phyloP scores from a whole-genome alignment of 2,797 vertebrate genomes.

The Huso huso region DNA sequence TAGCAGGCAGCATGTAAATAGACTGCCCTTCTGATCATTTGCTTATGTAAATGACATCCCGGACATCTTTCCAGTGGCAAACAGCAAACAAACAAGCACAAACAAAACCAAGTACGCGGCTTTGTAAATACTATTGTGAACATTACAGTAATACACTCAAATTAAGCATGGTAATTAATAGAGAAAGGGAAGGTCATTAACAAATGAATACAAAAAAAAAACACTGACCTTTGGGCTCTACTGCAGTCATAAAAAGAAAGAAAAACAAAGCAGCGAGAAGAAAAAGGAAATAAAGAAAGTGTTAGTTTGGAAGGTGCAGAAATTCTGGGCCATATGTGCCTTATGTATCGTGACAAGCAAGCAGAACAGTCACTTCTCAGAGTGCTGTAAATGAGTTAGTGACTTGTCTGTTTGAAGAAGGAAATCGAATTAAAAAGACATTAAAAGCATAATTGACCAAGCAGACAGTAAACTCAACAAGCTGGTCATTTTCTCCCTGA shows the following conservation, averaged over 20 bases:
- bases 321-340: constrained; percentile 22
- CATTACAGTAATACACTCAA: too few species aligned
- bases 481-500: constrained; percentile 9
- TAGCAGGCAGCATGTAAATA: too few species aligned
- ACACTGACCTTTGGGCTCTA: constrained; percentile 33
- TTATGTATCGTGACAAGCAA: constrained; percentile 23
- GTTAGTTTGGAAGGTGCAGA: constrained; percentile 17
- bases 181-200: too few species aligned
- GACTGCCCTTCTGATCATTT: too few species aligned
- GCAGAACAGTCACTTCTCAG: constrained; percentile 24
- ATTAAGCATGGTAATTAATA: too few species aligned
- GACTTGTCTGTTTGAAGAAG: constrained; percentile 22
- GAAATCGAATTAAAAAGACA: constrained; percentile 30
- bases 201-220: constrained; percentile 6
- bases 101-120: too few species aligned
- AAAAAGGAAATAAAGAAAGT: constrained; percentile 7
- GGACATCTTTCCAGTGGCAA: too few species aligned
- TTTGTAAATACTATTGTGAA: too few species aligned
- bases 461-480: constrained; percentile 18
- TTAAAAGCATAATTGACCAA: constrained; percentile 31
- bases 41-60: too few species aligned
- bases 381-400: constrained; percentile 28
- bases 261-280: constrained; percentile 4
- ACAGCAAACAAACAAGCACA: too few species aligned
- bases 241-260: constrained; percentile 16